These are phyloP conservation scores for Spinus olivaceus DNA, from an alignment of 2,797 vertebrate genomes.

Conservation along the genomic window DNA sequence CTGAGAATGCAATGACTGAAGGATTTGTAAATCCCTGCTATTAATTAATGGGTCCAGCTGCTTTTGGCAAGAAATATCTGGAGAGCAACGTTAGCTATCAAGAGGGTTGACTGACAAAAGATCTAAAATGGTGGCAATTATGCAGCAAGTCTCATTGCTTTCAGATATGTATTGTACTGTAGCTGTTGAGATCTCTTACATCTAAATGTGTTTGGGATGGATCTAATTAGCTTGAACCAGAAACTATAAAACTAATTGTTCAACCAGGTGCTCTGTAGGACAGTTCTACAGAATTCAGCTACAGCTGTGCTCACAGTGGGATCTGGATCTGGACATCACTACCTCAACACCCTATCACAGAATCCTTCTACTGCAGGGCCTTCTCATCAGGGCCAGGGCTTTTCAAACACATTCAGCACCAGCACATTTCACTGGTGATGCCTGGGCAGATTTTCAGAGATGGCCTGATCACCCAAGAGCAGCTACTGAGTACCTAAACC, in stretches of 20 bases:
- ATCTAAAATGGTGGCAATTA: background rate
- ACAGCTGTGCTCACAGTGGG: background rate
- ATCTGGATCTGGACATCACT: background rate
- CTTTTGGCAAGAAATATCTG: background rate
- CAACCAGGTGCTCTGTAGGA: background rate
- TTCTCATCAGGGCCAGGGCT: background rate
- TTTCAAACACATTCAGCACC: background rate
- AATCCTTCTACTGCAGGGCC: background rate
- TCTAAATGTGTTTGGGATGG: background rate
- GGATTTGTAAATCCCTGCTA: background rate
- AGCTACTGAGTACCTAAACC: background rate
- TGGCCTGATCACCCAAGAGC: background rate
- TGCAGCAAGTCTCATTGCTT: background rate
- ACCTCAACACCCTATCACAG: background rate
- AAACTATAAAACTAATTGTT: background rate
- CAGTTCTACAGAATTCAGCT: background rate
- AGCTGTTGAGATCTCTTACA: background rate
- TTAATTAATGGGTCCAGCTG: background rate
- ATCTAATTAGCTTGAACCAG: background rate
- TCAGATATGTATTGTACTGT: background rate
- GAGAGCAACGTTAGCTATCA: background rate
- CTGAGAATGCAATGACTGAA: background rate
- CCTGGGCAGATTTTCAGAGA: background rate
- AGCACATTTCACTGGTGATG: background rate
- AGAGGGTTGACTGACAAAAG: background rate